Conservation (phyloP, 2,888 invertebrate species). For the Allophyes oxyacanthae region DNA sequence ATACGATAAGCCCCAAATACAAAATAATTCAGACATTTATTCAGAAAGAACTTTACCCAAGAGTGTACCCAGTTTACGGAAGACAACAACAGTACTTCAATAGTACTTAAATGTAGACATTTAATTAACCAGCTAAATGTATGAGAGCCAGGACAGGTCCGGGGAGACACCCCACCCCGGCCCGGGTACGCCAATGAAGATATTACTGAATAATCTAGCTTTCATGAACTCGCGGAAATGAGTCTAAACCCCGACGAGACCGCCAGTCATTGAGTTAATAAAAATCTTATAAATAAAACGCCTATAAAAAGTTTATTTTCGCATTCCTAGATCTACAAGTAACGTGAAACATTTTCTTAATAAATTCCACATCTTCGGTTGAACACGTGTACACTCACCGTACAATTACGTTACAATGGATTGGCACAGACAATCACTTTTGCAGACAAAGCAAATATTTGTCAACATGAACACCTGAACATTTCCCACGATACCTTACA, state of each 20-base stretch:
- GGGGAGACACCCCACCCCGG: too few species aligned
- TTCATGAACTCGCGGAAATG: too few species aligned
- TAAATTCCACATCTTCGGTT: conserved; percentile 9
- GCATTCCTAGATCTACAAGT: conserved; percentile 18
- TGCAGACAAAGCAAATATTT: conserved; percentile 45
- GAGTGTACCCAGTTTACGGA: too few species aligned
- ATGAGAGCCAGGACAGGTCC: too few species aligned
- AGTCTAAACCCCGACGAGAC: background rate
- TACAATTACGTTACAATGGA: conserved; percentile 19
- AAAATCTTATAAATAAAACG: background rate
- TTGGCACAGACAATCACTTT: conserved; percentile 28
- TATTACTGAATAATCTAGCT: too few species aligned
- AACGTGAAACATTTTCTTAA: conserved; percentile 3
- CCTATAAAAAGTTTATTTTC: conserved; percentile 10
- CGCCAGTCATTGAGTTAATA: background rate
- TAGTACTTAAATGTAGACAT: too few species aligned
- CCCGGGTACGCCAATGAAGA: too few species aligned
- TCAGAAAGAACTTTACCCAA: too few species aligned
- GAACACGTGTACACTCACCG: conserved; percentile 13
- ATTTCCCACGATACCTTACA: conserved; percentile 31
- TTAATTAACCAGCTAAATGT: too few species aligned
- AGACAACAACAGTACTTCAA: too few species aligned
- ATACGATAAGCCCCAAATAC: too few species aligned
- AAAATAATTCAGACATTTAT: too few species aligned
- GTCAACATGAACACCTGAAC: conserved; percentile 36